Base-by-base conservation (phyloP, 2,113 vertebrate species). In the Gopherus evgoodei region DNA sequence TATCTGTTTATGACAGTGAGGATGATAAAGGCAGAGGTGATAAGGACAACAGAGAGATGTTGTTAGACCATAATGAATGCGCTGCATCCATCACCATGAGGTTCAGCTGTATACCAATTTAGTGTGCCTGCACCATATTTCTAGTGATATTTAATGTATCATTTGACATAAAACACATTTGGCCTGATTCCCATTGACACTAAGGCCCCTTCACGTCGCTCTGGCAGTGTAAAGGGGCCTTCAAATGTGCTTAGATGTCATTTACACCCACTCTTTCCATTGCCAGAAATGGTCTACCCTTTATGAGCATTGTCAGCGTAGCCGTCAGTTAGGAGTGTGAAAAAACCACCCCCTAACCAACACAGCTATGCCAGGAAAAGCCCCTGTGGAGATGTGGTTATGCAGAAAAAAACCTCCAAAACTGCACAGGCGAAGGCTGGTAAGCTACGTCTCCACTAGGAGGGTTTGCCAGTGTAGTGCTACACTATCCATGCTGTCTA, bases 241-340 rank as follows among this genome's bases (percentile, higher is more conserved):
- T 86, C 81, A 96, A 96, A 87, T 82, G 76, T 85, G 76, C 21
- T 90, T 94, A 86, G 89, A 11, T 93, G 75, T 92, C 86, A 90
- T 79, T 75, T 7, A 79, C 17, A 79, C 91, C 93, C 75, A 84
- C 50, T 54, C 53, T 94, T 79, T 3, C 2, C 91, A 80, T 92
- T 96, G 87, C 91, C 88, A 84, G 92, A 80, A 93, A 89, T 90
- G 12, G 47, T 95, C 86, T 31, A 82, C 93, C 93, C 53, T 59
- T 13, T 13, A 47, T 85, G 12, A 84, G 47, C 11, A 89, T 96
- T 95, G 78, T 65, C 83, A 84, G 17, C n/a, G 52, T 69, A 96
- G 90, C 82, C 19, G 59, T 95, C 93, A 93, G 90, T 94, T 95
- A 95, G 90, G 76, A 54, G 79, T 96, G 78, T 47, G 25, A 93